Evolutionary conservation across 2,113 vertebrate species (phyloP).

Genomic region (Craseonycteris thonglongyai): DNA sequence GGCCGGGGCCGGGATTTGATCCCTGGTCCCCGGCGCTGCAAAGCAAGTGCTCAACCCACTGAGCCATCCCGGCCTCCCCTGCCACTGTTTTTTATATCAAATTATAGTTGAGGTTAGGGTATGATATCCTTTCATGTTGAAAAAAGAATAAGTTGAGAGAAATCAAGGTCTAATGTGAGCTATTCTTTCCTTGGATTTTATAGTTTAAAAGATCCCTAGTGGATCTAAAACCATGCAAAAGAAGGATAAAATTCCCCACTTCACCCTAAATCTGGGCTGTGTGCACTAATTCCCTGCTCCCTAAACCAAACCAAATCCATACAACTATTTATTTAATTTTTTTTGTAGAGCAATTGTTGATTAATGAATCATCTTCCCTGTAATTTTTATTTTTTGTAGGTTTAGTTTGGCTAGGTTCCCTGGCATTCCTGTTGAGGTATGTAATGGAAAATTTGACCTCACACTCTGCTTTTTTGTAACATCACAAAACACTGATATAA

Average conservation of each 20-base stretch:
- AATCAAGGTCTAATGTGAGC: constrained; percentile 7
- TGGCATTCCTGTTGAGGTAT: constrained; percentile 79
- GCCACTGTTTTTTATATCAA: not conserved
- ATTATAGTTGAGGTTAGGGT: not conserved
- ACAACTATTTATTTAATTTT: constrained; percentile 74
- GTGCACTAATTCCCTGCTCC: constrained; percentile 50
- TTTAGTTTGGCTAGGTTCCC: constrained; percentile 82
- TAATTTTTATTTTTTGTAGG: constrained; percentile 80
- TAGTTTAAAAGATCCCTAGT: not conserved
- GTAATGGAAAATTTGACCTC: constrained; percentile 86
- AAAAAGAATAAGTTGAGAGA: constrained; percentile 32
- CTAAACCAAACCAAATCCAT: constrained; percentile 63
- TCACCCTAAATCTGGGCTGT: constrained; percentile 9
- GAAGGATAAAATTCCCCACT: constrained; percentile 47
- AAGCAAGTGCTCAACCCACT: no score
- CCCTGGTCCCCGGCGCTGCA: no score
- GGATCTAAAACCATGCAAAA: constrained; percentile 27
- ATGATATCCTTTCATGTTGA: not conserved
- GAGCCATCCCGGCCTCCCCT: no score
- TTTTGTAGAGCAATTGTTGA: constrained; percentile 77
- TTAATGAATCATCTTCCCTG: constrained; percentile 86
- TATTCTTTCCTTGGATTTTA: not conserved
- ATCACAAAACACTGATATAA: constrained; percentile 79
- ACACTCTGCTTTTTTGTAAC: constrained; percentile 80
- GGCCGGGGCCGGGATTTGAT: no score